Conservation (phyloP, 2,888 invertebrate species). For the Aporophyla lueneburgensis region DNA sequence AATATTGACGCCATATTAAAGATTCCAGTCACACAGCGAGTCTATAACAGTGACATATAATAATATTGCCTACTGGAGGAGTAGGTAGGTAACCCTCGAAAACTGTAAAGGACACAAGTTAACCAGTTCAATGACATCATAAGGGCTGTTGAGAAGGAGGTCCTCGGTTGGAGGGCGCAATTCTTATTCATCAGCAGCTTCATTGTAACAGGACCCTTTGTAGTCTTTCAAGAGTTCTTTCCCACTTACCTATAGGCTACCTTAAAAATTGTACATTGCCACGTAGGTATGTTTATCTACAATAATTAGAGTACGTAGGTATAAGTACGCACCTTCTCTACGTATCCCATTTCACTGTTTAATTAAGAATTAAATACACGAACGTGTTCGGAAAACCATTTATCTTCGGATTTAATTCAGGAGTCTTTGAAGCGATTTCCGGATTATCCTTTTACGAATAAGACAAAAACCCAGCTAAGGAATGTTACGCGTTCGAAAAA, state of each 20-base stretch:
- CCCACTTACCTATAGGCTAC: not conserved
- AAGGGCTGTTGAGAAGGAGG: slow-evolving; percentile 23
- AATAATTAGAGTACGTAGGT: not conserved
- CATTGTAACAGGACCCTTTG: slow-evolving; percentile 38
- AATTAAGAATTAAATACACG: slow-evolving; percentile 29
- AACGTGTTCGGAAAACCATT: slow-evolving; percentile 37
- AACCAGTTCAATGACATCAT: slow-evolving; percentile 22
- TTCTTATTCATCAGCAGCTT: slow-evolving; percentile 48
- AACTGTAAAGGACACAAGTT: slow-evolving; percentile 40
- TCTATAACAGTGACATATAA: no score
- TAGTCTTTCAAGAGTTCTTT: slow-evolving; percentile 19
- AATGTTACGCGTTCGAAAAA: slow-evolving; percentile 38
- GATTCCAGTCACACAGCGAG: no score
- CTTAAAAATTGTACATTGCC: not conserved
- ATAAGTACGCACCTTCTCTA: not conserved
- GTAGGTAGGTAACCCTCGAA: not conserved
- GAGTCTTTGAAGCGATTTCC: slow-evolving; percentile 43
- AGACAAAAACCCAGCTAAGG: slow-evolving; percentile 31
- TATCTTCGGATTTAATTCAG: slow-evolving; percentile 45
- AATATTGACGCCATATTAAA: no score
- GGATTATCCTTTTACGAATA: slow-evolving; percentile 45
- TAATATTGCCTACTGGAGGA: not conserved
- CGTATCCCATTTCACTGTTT: not conserved
- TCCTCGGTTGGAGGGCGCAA: slow-evolving; percentile 22
- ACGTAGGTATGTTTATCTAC: not conserved